phyloP scores from a whole-genome alignment of 2,113 vertebrate genomes.

The Rhegmatorhina hoffmannsi region DNA sequence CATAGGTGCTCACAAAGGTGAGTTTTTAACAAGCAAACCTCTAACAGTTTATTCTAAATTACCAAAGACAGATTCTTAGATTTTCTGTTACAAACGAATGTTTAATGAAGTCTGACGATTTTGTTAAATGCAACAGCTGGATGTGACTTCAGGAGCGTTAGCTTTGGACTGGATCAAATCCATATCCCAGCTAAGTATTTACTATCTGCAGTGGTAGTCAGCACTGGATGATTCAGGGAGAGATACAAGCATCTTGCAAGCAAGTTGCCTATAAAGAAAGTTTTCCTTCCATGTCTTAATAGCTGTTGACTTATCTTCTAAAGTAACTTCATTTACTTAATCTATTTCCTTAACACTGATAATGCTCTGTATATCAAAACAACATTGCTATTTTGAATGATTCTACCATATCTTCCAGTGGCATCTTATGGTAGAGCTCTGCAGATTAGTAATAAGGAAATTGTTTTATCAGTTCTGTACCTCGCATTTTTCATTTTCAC shows the following conservation, averaged over 20 bases:
- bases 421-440: not conserved
- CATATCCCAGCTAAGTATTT: not conserved
- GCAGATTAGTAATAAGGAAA: not conserved
- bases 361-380: not conserved
- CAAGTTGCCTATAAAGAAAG: not conserved
- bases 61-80: not conserved
- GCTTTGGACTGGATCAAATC: not conserved
- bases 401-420: not conserved
- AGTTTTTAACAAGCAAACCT: not conserved
- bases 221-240: not conserved
- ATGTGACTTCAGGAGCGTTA: not conserved
- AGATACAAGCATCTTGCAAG: not conserved
- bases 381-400: not conserved
- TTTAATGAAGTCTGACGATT: not conserved
- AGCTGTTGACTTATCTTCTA: not conserved
- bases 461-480: not conserved
- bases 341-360: not conserved
- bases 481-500: slow-evolving; percentile 11
- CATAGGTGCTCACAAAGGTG: not conserved
- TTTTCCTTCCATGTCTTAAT: not conserved
- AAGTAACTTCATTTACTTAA: not conserved
- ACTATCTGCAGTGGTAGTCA: not conserved
- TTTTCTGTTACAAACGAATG: not conserved
- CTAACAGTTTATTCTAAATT: not conserved
- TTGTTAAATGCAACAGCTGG: not conserved